Percentiles rank a stretch among this genome's conserved stretches.
Conservation (phyloP, 2,888 invertebrate species). For the Philopedon plagiatum region DNA sequence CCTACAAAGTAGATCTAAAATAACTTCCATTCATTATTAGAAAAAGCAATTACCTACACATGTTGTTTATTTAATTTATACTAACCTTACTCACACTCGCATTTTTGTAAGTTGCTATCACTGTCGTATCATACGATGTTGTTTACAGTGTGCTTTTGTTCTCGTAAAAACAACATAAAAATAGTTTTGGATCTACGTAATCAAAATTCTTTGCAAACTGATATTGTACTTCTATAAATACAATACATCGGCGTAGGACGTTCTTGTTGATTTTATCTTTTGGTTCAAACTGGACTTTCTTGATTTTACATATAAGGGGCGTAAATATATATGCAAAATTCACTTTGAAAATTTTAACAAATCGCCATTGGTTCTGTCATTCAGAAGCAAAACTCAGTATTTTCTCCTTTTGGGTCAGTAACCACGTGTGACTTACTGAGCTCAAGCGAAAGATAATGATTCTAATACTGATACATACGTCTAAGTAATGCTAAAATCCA, state of each 20-base stretch:
- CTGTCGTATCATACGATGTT: neutral
- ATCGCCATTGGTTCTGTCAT: too few relatives aligned
- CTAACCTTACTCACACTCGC: conserved; percentile 37
- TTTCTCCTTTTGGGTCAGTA: too few relatives aligned
- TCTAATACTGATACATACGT: too few relatives aligned
- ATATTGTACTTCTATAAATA: conserved; percentile 10
- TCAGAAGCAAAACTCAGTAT: too few relatives aligned
- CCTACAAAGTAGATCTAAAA: too few relatives aligned
- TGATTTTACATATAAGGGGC: too few relatives aligned
- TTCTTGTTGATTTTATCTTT: neutral
- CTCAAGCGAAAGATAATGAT: too few relatives aligned
- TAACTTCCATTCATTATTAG: conserved; percentile 16
- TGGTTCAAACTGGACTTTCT: neutral
- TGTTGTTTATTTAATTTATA: conserved; percentile 21
- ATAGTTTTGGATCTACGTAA: conserved; percentile 17
- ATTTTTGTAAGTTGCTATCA: conserved; percentile 15
- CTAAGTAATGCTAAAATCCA: too few relatives aligned
- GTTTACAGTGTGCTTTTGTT: conserved; percentile 5
- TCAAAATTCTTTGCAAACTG: conserved; percentile 6
- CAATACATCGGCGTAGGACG: neutral
- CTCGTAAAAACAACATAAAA: conserved; percentile 11
- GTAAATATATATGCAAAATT: too few relatives aligned
- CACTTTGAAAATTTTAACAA: too few relatives aligned
- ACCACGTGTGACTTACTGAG: too few relatives aligned
- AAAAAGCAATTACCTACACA: conserved; percentile 10